Percentiles rank a stretch among this genome's conserved stretches.
These are phyloP conservation scores for Eurystomus glaucurus DNA, from an alignment of 2,797 vertebrate species.

Conservation along the genomic window DNA sequence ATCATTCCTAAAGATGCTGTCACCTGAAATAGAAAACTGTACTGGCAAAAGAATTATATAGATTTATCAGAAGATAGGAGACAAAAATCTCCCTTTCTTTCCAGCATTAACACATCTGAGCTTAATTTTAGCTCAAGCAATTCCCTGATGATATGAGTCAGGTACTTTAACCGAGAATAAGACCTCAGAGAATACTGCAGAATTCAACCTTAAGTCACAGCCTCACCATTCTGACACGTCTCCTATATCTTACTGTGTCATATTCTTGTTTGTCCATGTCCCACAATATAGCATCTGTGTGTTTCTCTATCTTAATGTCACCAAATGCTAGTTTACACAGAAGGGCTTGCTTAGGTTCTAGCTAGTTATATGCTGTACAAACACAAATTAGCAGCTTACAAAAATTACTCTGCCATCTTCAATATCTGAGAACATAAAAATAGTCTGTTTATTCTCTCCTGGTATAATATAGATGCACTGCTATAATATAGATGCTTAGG, in stretches of 20 bases:
- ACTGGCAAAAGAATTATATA: neutral
- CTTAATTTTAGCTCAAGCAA: neutral
- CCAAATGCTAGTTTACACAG: slow-evolving; percentile 65
- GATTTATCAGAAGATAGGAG: neutral
- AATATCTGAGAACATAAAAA: slow-evolving; percentile 6
- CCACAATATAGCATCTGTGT: slow-evolving; percentile 43
- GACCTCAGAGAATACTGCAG: neutral
- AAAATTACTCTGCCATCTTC: neutral
- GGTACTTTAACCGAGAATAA: neutral
- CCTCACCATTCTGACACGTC: neutral
- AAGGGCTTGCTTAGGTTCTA: slow-evolving; percentile 46
- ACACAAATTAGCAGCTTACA: slow-evolving; percentile 64
- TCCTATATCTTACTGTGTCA: neutral
- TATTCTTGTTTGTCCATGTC: slow-evolving; percentile 60
- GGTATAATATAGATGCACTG: neutral
- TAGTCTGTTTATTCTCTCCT: neutral
- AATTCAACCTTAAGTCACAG: neutral
- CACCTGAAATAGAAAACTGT: neutral
- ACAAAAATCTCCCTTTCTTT: neutral
- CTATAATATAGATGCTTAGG: neutral
- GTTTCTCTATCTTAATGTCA: slow-evolving; percentile 69
- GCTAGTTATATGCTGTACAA: slow-evolving; percentile 41
- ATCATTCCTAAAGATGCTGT: neutral
- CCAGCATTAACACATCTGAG: neutral
- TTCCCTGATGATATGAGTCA: neutral